phyloP scores from a whole-genome alignment of 2,797 vertebrate species.

The Pipistrellus pipistrellus region DNA sequence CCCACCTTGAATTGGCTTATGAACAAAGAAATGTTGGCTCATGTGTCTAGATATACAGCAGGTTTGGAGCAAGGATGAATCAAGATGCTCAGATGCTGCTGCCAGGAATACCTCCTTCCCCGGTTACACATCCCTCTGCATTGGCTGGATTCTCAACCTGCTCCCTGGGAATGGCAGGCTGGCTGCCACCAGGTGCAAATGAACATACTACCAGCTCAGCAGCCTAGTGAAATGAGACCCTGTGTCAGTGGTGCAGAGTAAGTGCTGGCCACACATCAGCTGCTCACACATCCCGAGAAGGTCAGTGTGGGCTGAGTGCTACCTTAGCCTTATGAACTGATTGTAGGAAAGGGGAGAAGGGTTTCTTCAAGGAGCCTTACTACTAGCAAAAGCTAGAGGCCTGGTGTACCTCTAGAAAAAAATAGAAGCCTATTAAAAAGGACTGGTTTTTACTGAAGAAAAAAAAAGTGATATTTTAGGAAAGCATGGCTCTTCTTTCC shows the following conservation, averaged over 20 bases:
- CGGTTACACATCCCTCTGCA: neutral
- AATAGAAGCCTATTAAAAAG: neutral
- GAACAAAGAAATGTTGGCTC: neutral
- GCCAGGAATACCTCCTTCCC: neutral
- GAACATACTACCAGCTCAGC: neutral
- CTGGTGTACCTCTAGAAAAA: neutral
- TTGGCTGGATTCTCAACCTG: neutral
- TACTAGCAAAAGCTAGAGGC: neutral
- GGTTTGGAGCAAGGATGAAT: neutral
- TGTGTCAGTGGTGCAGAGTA: neutral
- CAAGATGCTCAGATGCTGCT: neutral
- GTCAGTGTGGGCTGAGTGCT: neutral
- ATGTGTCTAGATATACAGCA: neutral
- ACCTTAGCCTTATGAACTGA: rapidly evolving
- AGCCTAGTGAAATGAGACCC: neutral
- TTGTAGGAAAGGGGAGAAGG: neutral
- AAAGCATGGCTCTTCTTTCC: neutral
- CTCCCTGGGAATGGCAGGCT: neutral
- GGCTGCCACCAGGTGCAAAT: neutral
- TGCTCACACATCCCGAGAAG: neutral
- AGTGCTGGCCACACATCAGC: neutral
- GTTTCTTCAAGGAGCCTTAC: neutral
- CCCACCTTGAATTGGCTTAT: neutral
- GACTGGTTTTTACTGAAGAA: neutral
- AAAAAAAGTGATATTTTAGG: neutral